Evolutionary conservation across 2,888 invertebrate genomes (phyloP), one percentile per base, ranked within the genome.

Genomic region (Silvanus unidentatus): DNA sequence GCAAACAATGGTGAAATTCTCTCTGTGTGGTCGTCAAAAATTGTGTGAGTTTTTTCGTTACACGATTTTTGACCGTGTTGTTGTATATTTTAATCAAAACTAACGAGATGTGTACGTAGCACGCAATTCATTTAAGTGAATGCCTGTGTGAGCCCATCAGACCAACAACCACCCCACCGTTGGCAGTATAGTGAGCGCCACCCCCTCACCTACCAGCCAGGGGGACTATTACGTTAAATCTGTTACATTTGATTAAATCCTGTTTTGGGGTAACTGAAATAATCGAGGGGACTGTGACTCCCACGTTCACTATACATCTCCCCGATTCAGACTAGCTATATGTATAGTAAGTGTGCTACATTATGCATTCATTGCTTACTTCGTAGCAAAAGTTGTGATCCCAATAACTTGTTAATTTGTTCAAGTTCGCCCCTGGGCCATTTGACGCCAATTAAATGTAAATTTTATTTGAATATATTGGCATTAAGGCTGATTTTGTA

Each of bases 191-290:
- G 29, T 35, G 16, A 12, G 15, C 28, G 28, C 29, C 34, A 3
- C 11, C 34, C 4, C 11, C 34, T n/a, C 34, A 22, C n/a, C n/a
- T n/a, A n/a, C n/a, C n/a, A n/a, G n/a, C 50, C 54, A 49, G 46
- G 35, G 43, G 51, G 46, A 48, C 64, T 62, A 62, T 65, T 65
- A 61, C 59, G 55, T 59, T 54, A 64, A 64, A 65, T 65, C 63
- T 63, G 65, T 65, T 66, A 61, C 63, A 57, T 63, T 65, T 66
- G 68, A 69, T 68, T 68, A 67, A 67, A 68, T 61, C 59, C 52
- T 59, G 62, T n/a, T 12, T 62, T 60, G 55, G 63, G 65, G 63
- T 58, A 55, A 55, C 52, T 55, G 47, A 47, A 57, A 59, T 57
- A 54, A 50, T 50, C 53, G 53, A 58, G 57, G 59, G 57, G 57